Evolutionary conservation across 2,888 invertebrate genomes (phyloP).

Genomic region (Keiferia lycopersicella): DNA sequence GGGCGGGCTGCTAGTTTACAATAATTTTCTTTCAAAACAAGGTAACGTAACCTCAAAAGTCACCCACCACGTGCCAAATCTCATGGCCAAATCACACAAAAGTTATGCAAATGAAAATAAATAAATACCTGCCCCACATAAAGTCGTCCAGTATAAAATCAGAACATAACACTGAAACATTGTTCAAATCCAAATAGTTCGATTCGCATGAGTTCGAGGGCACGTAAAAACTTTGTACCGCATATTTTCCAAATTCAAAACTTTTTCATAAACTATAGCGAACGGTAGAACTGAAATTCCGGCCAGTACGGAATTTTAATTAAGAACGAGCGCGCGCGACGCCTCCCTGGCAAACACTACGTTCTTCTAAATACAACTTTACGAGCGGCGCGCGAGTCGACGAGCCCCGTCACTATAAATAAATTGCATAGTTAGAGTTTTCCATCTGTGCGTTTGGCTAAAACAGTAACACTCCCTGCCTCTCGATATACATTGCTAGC

Average conservation of each 20-base stretch:
- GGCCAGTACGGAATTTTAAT: constrained; percentile 30
- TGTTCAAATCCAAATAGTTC: constrained; percentile 15
- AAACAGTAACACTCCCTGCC: constrained; percentile 36
- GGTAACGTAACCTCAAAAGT: background rate
- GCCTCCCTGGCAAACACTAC: constrained; percentile 47
- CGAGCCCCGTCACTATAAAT: constrained; percentile 40
- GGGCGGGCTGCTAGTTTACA: too few relatives aligned
- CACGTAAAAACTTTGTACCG: background rate
- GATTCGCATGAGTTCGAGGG: constrained; percentile 9
- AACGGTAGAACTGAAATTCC: constrained; percentile 3
- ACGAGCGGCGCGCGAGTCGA: constrained; percentile 55
- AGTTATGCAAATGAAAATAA: constrained; percentile 5
- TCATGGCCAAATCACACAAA: constrained; percentile 8
- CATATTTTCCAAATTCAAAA: constrained; percentile 5
- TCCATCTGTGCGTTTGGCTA: constrained; percentile 33
- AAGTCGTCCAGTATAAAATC: constrained; percentile 17
- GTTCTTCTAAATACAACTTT: constrained; percentile 56
- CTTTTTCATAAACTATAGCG: constrained; percentile 5
- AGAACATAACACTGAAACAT: constrained; percentile 16
- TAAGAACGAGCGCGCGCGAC: constrained; percentile 60
- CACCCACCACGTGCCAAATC: constrained; percentile 7
- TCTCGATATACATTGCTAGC: too few relatives aligned
- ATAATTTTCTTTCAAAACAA: too few relatives aligned
- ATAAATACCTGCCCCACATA: background rate
- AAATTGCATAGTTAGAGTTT: constrained; percentile 42